Evolutionary conservation across 2,113 vertebrate genomes (phyloP).

Genomic region (Cyrtonyx montezumae): DNA sequence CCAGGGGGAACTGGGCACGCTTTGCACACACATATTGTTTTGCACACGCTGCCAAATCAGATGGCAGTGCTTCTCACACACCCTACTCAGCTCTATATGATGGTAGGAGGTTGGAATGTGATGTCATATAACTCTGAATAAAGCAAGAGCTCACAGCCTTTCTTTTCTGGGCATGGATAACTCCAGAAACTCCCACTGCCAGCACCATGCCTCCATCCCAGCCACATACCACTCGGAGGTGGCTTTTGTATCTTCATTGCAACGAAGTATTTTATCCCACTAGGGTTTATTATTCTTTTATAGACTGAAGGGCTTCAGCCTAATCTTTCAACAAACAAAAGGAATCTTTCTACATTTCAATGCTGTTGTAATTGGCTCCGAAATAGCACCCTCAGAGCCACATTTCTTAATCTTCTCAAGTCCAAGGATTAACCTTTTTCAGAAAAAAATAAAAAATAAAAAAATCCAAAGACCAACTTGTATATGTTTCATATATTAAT

Average conservation of each 20-base stretch:
- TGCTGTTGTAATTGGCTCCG: constrained; percentile 65
- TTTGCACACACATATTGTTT: rapidly evolving
- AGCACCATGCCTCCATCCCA: neutral
- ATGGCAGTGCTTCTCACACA: neutral
- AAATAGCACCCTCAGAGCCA: constrained; percentile 58
- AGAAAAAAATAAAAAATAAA: neutral
- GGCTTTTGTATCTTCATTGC: constrained; percentile 12
- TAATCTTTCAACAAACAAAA: constrained; percentile 72
- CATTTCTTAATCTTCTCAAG: constrained; percentile 53
- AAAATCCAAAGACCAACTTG: neutral
- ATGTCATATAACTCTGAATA: neutral
- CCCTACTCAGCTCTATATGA: neutral
- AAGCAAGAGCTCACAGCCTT: neutral
- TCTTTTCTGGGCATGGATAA: neutral
- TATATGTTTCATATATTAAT: constrained; percentile 25
- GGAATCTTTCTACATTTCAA: constrained; percentile 59
- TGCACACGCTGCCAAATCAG: neutral
- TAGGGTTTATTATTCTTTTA: constrained; percentile 68
- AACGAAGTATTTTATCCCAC: constrained; percentile 14
- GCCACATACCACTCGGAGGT: constrained; percentile 6
- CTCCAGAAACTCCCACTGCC: neutral
- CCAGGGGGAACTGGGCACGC: neutral
- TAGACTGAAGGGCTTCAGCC: constrained; percentile 47
- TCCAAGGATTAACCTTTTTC: constrained; percentile 37
- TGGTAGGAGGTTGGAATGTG: neutral